Conservation (phyloP, 2,113 vertebrate genomes). For the Odocoileus virginianus region DNA sequence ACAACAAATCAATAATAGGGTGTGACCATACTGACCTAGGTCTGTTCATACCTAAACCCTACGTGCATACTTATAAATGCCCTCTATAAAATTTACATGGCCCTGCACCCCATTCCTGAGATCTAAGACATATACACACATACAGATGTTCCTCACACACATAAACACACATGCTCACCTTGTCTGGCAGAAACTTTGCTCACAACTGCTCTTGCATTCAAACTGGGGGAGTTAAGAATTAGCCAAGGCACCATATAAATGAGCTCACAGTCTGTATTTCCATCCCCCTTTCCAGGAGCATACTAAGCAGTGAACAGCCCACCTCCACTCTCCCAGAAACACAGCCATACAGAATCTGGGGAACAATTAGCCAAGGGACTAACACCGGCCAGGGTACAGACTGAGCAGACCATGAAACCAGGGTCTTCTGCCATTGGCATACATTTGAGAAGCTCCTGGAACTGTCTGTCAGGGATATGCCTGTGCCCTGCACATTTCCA, state of each 20-base stretch:
- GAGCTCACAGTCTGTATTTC: constrained; percentile 45
- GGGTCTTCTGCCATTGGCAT: background rate
- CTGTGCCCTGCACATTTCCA: background rate
- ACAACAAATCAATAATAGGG: background rate
- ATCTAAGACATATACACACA: background rate
- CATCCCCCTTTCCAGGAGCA: background rate
- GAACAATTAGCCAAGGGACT: background rate
- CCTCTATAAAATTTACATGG: background rate
- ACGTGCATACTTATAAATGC: background rate
- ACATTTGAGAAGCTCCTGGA: background rate
- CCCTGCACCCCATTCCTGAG: background rate
- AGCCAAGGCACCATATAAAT: background rate
- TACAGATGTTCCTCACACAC: background rate
- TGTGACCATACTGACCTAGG: background rate
- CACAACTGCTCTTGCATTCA: background rate
- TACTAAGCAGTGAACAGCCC: background rate
- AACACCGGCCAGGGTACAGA: background rate
- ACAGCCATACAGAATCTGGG: background rate
- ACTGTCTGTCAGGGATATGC: background rate
- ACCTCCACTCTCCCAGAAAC: background rate
- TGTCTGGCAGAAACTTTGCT: background rate
- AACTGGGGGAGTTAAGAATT: background rate
- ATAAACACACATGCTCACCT: background rate
- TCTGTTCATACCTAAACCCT: background rate
- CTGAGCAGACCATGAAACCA: background rate